Evolutionary conservation across 2,797 vertebrate genomes (phyloP).

Genomic region (Botia kubotai): DNA sequence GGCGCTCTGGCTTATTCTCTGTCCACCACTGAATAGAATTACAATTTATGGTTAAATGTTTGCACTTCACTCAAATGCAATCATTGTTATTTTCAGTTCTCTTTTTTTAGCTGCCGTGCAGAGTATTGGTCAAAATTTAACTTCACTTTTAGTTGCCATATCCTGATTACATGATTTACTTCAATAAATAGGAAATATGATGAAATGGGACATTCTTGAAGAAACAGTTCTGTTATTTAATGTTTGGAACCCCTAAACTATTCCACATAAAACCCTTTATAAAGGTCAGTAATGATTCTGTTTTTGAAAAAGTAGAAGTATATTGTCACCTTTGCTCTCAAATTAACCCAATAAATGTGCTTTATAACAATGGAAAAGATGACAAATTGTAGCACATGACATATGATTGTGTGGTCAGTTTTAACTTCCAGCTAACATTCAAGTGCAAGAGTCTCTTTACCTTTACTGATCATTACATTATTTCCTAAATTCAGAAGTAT

Average conservation of each 20-base stretch:
- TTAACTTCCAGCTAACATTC: neutral
- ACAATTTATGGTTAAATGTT: too few species aligned
- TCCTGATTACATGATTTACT: neutral
- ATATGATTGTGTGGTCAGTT: neutral
- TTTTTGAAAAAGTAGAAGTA: neutral
- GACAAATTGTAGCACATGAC: neutral
- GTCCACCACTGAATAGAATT: too few species aligned
- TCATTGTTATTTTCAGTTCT: conserved; percentile 11
- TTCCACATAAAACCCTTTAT: neutral
- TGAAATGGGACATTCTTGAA: neutral
- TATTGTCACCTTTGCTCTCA: neutral
- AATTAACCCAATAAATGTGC: neutral
- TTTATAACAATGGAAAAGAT: neutral
- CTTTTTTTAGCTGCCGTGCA: neutral
- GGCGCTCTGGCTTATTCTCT: too few species aligned
- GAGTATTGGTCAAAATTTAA: neutral
- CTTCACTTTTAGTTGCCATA: neutral
- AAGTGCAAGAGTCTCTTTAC: neutral
- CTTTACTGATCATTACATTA: neutral
- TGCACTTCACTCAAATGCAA: neutral
- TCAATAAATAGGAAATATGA: neutral
- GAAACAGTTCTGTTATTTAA: too few species aligned
- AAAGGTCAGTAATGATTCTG: neutral
- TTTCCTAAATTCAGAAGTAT: neutral
- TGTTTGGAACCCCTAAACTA: neutral